phyloP scores from a whole-genome alignment of 2,797 vertebrate genomes.

The Acanthopagrus latus region DNA sequence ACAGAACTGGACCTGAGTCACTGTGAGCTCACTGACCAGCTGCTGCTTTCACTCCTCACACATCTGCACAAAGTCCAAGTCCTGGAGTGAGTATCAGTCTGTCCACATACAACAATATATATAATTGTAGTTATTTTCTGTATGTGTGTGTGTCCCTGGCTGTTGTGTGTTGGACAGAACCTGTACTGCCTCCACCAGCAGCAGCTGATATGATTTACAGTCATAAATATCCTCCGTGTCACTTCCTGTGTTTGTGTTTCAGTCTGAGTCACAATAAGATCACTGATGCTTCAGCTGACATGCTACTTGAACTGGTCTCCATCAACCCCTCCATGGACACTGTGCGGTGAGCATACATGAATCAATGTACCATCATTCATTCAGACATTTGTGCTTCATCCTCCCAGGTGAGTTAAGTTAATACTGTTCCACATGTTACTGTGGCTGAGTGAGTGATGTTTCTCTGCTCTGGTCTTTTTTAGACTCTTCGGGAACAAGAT shows the following conservation, averaged over 20 bases:
- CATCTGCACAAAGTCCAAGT: constrained; percentile 73
- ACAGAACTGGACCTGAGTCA: constrained; percentile 77
- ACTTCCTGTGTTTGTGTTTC: constrained; percentile 29
- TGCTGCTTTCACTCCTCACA: constrained; percentile 53
- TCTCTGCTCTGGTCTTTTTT: constrained; percentile 10
- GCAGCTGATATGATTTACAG: too few species aligned
- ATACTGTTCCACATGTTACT: background rate
- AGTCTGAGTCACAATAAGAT: constrained; percentile 72
- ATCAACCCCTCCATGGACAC: constrained; percentile 33
- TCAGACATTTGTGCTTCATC: too few species aligned
- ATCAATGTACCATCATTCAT: background rate
- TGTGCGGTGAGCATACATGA: constrained; percentile 56
- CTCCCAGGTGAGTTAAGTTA: background rate
- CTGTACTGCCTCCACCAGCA: background rate
- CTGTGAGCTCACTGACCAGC: constrained; percentile 69
- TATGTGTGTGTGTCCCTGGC: too few species aligned
- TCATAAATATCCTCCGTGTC: background rate
- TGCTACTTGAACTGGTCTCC: constrained; percentile 48
- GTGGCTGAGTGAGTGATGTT: constrained; percentile 11
- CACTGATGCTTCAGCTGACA: constrained; percentile 46
- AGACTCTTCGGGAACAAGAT: constrained; percentile 70
- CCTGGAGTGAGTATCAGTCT: constrained; percentile 68
- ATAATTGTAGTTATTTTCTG: too few species aligned
- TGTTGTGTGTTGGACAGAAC: background rate
- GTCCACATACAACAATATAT: background rate